Evolutionary conservation across 2,888 invertebrate genomes (phyloP), one percentile per base, ranked within the genome.

Genomic region (Brenthis ino): DNA sequence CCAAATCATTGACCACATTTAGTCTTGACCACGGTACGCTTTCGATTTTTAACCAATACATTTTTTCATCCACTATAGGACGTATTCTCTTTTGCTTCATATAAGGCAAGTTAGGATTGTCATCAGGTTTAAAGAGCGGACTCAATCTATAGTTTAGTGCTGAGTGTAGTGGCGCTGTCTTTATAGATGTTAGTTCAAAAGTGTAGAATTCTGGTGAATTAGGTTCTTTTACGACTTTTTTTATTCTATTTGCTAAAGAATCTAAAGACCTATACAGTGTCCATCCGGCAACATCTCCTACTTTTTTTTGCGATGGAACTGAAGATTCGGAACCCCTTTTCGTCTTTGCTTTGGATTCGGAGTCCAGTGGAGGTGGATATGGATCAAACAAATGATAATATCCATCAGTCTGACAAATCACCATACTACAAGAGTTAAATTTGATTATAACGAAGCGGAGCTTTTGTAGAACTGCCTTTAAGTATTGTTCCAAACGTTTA

Each of bases 371-470:
- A 6, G 93, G 85, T 1, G 86, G 81, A 75, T 95, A 95, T 0
- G 95, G 94, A 81, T 95, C 95, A 76, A 95, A 96, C 1, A 95
- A 78, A 77, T 95, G 95, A 74, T 87, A 95, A 65, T 84, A 91
- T 12, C 94, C 93, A 57, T 94, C 94, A 0, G 84, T 82, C 70
- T 93, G 93, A 72, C 94, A 94, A 28, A 95, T 80, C 0, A 94
- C 94, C 80, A 94, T 90, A 74, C 94, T 94, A 48, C 92, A 89
- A 65, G 93, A 88, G 0, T 94, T 88, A 71, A 94, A 94, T 75
- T 93, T 93, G 14, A 95, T 79, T 24, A 96, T 85, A 48, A 95
- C 92, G 77, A 95, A 95, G 16, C 93, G 85, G 51, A 94, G 85
- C 74, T 91, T 86, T 65, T 72, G 85, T 72, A 84, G 79, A 48